phyloP scores from a whole-genome alignment of 1,140 invertebrate genomes.

The Lepidotrigona ventralis region DNA sequence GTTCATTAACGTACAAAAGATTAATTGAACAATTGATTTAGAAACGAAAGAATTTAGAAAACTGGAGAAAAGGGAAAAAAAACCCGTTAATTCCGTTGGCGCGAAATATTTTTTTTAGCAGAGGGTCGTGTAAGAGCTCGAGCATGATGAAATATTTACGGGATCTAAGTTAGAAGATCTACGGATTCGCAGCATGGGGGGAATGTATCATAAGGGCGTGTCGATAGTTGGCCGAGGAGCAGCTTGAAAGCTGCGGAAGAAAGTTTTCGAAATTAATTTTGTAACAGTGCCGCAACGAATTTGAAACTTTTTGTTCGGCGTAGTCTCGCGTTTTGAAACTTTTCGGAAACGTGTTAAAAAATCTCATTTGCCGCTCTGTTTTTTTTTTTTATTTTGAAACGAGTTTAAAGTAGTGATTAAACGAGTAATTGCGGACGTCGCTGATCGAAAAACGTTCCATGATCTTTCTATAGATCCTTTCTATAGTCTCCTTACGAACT shows the following conservation, averaged over 20 bases:
- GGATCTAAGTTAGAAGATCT: not conserved
- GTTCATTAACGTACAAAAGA: slow-evolving; percentile 49
- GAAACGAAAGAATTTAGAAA: no score
- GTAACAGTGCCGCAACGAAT: not conserved
- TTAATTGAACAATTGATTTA: slow-evolving; percentile 41
- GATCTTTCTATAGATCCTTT: not conserved
- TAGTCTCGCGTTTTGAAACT: not conserved
- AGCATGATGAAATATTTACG: not conserved
- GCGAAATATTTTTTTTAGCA: not conserved
- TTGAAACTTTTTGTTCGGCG: not conserved
- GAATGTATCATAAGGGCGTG: not conserved
- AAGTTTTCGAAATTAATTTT: slow-evolving; percentile 12
- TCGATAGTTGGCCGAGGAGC: no score
- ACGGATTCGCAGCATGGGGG: no score
- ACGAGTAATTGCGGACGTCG: not conserved
- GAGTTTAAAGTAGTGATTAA: not conserved
- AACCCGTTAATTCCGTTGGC: not conserved
- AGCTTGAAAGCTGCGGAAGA: not conserved
- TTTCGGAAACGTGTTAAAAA: not conserved
- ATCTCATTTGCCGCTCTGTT: not conserved
- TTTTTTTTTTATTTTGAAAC: not conserved
- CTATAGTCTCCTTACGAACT: not conserved
- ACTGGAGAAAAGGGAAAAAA: not conserved
- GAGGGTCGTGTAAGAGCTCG: not conserved
- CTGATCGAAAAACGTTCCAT: not conserved